Evolutionary conservation across 2,888 invertebrate species (phyloP).

Genomic region (Fragum fragum): DNA sequence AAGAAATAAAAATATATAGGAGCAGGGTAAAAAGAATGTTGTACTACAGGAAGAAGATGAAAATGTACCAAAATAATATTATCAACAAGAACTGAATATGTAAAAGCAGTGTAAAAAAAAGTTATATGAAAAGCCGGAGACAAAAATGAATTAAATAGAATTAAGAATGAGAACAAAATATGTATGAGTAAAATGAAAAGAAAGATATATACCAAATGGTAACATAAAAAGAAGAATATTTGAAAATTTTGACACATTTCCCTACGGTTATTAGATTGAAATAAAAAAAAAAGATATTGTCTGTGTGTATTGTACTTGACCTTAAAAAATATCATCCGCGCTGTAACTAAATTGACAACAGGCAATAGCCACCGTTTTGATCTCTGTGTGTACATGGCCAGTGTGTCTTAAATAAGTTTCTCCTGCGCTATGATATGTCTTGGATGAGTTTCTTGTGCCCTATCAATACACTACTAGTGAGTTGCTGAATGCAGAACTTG

Average conservation of each 20-base stretch:
- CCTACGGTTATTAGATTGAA: conserved; percentile 46
- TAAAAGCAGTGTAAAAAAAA: no score
- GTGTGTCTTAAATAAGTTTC: conserved; percentile 29
- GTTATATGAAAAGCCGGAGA: not conserved
- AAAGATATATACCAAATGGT: conserved; percentile 86
- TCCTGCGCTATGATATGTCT: no score
- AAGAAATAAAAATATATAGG: not conserved
- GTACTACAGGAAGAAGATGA: not conserved
- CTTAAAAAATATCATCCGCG: conserved; percentile 46
- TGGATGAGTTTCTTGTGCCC: conserved; percentile 38
- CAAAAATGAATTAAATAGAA: not conserved
- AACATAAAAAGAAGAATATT: conserved; percentile 33
- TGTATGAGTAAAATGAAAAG: conserved; percentile 90
- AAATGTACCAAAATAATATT: not conserved
- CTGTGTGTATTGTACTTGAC: conserved; percentile 20
- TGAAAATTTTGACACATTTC: conserved; percentile 35
- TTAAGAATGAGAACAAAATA: conserved; percentile 36
- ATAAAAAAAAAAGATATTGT: no score
- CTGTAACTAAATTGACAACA: conserved; percentile 45
- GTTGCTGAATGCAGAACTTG: conserved; percentile 56
- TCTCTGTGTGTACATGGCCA: conserved; percentile 47
- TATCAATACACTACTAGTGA: conserved; percentile 38
- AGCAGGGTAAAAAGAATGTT: conserved; percentile 18
- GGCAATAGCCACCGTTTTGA: conserved; percentile 55
- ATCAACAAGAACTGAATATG: not conserved